Evolutionary conservation across 1,140 invertebrate species (phyloP), one percentile per base, ranked within the genome.

Genomic region (Lamellibrachia luymesi): DNA sequence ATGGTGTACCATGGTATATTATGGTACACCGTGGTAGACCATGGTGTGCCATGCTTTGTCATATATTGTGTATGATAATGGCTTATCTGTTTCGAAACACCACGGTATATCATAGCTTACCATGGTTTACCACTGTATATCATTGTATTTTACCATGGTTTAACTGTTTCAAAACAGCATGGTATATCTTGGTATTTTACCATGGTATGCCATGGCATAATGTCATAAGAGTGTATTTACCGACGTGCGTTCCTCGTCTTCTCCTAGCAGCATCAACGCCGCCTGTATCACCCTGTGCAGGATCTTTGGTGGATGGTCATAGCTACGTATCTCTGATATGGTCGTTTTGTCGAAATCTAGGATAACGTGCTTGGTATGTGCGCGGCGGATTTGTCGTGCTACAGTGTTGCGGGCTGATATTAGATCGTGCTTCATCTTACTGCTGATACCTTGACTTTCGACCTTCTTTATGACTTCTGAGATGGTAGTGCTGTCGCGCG

Each of bases 261-360:
- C 92, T 90, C 92, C 92, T 2, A 94, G 91, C 50, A 94, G 91
- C 90, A 94, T 80, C 90, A 94, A 51, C 17, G 92, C 90, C 10
- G 90, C 92, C 91, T 94, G 92, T 50, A 94, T 93, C 22, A 94
- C 91, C 56, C 92, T n/a, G 51, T 94, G 93, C 10, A 94, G 27
- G 38, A 51, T 80, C 25, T 80, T 90, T 4, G 93, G 92, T 2
- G 93, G 93, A 90, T 93, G 90, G 5, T 51, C 51, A 25, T 93
- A 93, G 8, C 93, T 51, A 10, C 93, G 90, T 4, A 94, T 92
- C 64, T 94, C 93, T 13, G 92, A 51, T 91, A 94, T 94, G 25
- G 93, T 94, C 90, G 91, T 93, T 49, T 91, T 92, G 64, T 92
- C 93, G 27, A 93, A 90, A 80, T 93, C 92, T 27, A 93, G 52